A percentile compares a stretch with the other conserved stretches of the same genome.
Conservation (phyloP, 1,140 invertebrate genomes). For the Caenorhabditis brenneri region DNA sequence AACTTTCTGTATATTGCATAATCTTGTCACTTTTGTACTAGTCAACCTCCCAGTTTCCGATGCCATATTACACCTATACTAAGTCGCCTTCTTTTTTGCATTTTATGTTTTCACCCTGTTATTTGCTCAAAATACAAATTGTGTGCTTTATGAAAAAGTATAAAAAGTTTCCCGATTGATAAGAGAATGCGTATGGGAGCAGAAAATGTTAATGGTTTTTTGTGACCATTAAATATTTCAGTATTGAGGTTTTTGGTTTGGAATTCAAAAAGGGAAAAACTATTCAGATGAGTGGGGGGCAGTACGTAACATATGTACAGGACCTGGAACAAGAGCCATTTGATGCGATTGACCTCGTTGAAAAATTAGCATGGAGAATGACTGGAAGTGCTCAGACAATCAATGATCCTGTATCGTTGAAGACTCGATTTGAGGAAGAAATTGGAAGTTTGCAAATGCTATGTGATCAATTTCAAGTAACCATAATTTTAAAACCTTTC, state of each 20-base stretch:
- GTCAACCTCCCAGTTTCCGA: not conserved
- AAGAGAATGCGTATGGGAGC: not conserved
- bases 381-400: conserved; percentile 76
- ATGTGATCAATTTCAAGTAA: conserved; percentile 67
- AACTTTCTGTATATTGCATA: conserved; percentile 31
- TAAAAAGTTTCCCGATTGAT: not conserved
- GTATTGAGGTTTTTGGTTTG: not conserved
- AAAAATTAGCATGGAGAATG: conserved; percentile 89
- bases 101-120: conserved; percentile 2
- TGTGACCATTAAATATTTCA: not conserved
- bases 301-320: conserved; percentile 69
- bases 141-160: conserved; percentile 13
- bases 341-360: conserved; percentile 95
- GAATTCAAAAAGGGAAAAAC: not conserved
- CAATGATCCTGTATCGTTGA: conserved; percentile 63
- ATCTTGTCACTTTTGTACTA: conserved; percentile 30
- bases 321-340: conserved; percentile 81
- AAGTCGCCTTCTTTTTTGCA: not conserved
- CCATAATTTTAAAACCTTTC: no score
- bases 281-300: conserved; percentile 53
- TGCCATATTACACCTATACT: not conserved
- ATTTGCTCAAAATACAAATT: not conserved
- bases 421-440: conserved; percentile 69
- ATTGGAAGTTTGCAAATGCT: conserved; percentile 68
- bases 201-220: conserved; percentile 23